Evolutionary conservation across 2,113 vertebrate genomes (phyloP), one percentile per base, ranked within the genome.

Genomic region (Equus przewalskii): DNA sequence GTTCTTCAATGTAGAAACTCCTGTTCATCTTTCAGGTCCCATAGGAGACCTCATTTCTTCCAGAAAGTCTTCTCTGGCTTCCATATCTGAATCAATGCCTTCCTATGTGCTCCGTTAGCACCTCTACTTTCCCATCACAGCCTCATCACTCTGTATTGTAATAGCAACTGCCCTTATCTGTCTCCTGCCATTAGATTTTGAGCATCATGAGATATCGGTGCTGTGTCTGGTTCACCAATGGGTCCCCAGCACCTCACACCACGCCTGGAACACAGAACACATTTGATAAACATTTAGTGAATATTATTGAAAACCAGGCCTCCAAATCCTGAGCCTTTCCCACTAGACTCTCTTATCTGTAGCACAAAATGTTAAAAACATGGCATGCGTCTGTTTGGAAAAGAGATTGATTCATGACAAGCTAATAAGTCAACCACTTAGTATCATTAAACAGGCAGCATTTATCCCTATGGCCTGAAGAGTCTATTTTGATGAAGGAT

Each of bases 401-500:
- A 83, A 15, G 30, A 60, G 56, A 87, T 76, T 95, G 95, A 95
- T 79, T 95, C 56, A 19, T 90, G 91, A 94, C 84, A 94, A 92
- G 62, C 79, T 94, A 97, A 94, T 90, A 75, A 97, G 64, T 51
- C 87, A 96, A 28, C 51, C 49, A 65, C 36, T 93, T 91, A 91
- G 89, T 70, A 54, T 85, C 97, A 86, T 96, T 96, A 82, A 93
- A 78, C 15, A 65, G 51, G 46, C 9, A 93, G 33, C 72, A 81
- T 88, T 81, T 93, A 65, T 76, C 89, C 81, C 62, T 21, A 33
- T 87, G 69, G 19, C 73, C 76, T 89, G 72, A 67, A 85, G 64
- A 81, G 51, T 94, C 94, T 44, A 70, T 96, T 97, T 97, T 96
- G 89, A 97, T 92, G 75, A 96, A 97, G 46, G n/a, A 96, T 60